These are phyloP conservation scores for Leptinotarsa tumamoca DNA, from an alignment of 2,888 invertebrate species.

Conservation along the genomic window DNA sequence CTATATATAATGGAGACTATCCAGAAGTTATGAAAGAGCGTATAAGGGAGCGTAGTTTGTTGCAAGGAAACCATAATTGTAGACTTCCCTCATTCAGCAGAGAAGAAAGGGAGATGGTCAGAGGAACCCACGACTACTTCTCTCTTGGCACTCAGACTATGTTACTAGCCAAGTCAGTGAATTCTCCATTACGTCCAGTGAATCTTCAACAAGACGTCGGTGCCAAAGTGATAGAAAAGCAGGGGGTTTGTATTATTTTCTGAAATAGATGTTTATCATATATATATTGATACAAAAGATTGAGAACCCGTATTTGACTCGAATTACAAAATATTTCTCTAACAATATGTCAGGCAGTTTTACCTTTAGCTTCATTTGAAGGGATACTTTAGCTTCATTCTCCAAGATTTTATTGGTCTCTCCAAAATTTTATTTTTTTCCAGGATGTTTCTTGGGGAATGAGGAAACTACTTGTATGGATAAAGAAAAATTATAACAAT, in stretches of 20 bases:
- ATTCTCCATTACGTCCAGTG: background rate
- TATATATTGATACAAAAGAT: too few relatives aligned
- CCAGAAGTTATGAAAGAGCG: constrained; percentile 73
- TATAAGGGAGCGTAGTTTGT: constrained; percentile 70
- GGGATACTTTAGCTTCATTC: too few relatives aligned
- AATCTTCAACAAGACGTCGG: background rate
- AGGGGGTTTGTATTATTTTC: background rate
- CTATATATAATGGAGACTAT: constrained; percentile 77
- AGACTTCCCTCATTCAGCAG: constrained; percentile 73
- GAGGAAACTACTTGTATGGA: background rate
- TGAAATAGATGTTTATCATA: too few relatives aligned
- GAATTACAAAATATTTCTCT: too few relatives aligned
- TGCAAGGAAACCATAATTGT: constrained; percentile 72
- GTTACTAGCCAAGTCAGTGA: constrained; percentile 62
- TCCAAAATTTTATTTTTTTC: background rate
- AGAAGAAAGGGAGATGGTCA: constrained; percentile 72
- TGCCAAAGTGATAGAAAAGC: background rate
- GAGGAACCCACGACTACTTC: constrained; percentile 78
- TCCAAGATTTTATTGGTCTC: background rate
- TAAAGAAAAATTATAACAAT: constrained; percentile 15
- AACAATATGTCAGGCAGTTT: too few relatives aligned
- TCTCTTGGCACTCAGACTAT: constrained; percentile 82
- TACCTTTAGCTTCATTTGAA: too few relatives aligned
- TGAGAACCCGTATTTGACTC: too few relatives aligned
- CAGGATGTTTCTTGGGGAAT: background rate